Percentiles rank a stretch among this genome's conserved stretches.
Evolutionary conservation across 1,140 invertebrate species (phyloP).

Genomic region (Magallana gigas): DNA sequence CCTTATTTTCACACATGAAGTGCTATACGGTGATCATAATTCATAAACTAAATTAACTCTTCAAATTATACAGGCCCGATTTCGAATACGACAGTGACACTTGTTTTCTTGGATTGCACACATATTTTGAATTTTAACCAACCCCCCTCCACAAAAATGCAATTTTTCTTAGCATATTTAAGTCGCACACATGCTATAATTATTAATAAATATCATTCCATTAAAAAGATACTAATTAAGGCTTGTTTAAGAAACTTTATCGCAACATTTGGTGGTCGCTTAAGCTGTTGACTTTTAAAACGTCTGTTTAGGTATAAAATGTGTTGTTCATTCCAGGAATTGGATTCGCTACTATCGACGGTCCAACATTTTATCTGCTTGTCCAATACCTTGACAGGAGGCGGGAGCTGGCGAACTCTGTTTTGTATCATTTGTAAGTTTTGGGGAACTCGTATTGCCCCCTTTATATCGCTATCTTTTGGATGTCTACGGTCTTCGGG

Average conservation of each 20-base stretch:
- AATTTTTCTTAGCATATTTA: too few species aligned
- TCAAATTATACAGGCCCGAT: neutral
- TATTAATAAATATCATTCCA: too few species aligned
- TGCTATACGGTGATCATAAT: conserved; percentile 42
- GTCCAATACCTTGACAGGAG: conserved; percentile 95
- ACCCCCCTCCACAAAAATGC: too few species aligned
- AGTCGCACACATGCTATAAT: too few species aligned
- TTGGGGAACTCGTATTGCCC: conserved; percentile 66
- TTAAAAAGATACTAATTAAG: too few species aligned
- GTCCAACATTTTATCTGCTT: conserved; percentile 83
- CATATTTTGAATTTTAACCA: too few species aligned
- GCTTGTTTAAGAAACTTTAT: too few species aligned
- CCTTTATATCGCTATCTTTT: conserved; percentile 65
- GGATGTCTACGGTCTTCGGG: conserved; percentile 63
- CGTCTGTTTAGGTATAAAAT: too few species aligned
- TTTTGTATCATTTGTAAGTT: conserved; percentile 81
- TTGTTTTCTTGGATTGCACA: too few species aligned
- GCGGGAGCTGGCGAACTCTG: conserved; percentile 92
- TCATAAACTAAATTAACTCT: neutral
- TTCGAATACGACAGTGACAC: too few species aligned
- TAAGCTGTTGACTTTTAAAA: too few species aligned
- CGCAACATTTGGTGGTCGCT: too few species aligned
- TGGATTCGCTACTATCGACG: conserved; percentile 90
- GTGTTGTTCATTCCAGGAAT: conserved; percentile 83
- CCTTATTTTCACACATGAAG: conserved; percentile 39